Percentiles rank a stretch among this genome's conserved stretches.
Evolutionary conservation across 1,140 invertebrate species (phyloP).

Genomic region (Limonius californicus): DNA sequence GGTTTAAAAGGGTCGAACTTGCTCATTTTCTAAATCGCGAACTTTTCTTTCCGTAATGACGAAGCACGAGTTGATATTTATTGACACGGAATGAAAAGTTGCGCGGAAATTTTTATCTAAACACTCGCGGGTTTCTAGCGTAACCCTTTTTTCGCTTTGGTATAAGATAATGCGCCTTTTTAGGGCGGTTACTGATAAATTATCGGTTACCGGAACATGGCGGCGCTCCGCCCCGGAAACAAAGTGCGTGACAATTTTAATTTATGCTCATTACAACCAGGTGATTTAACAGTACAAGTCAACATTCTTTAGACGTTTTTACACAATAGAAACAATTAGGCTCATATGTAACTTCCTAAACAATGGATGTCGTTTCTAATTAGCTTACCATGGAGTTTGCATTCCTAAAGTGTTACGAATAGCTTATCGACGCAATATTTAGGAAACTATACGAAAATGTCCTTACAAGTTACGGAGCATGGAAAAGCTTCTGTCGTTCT

Average conservation of each 20-base stretch:
- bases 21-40: slow-evolving; percentile 20
- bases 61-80: not conserved
- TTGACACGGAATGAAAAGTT: not conserved
- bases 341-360: too few species aligned
- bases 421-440: too few species aligned
- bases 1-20: slow-evolving; percentile 20
- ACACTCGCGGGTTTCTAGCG: too few species aligned
- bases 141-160: not conserved
- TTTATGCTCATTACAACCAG: not conserved
- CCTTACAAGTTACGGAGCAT: too few species aligned
- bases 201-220: slow-evolving; percentile 22
- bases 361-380: too few species aligned
- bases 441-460: too few species aligned
- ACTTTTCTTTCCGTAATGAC: slow-evolving; percentile 1
- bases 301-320: not conserved
- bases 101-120: not conserved
- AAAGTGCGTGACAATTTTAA: slow-evolving; percentile 20
- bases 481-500: too few species aligned
- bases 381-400: too few species aligned
- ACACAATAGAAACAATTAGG: too few species aligned
- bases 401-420: too few species aligned
- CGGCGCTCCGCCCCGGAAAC: slow-evolving; percentile 22
- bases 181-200: slow-evolving; percentile 21
- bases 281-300: not conserved
- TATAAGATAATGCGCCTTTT: not conserved